Conservation (phyloP, 2,797 vertebrate genomes). For the Acropternis orthonyx region DNA sequence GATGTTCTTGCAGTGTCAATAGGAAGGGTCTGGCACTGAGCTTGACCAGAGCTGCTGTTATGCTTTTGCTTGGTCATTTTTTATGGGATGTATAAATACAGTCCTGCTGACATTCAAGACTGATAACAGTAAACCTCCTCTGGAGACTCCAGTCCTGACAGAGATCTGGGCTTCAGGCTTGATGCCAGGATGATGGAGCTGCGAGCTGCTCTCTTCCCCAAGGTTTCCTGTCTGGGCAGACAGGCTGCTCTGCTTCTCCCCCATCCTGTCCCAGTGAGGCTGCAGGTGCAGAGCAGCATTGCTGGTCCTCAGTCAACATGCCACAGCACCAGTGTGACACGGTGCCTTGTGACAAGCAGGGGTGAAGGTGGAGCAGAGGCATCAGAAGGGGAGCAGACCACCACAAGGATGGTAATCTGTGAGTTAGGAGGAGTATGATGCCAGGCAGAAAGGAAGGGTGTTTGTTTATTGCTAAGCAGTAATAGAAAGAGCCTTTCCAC, state of each 20-base stretch:
- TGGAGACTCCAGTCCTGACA: not conserved
- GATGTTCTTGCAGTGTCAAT: not conserved
- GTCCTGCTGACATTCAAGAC: not conserved
- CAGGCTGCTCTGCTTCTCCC: not conserved
- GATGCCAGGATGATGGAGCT: not conserved
- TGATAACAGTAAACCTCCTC: not conserved
- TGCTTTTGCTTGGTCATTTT: not conserved
- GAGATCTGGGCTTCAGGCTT: not conserved
- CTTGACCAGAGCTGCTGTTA: not conserved
- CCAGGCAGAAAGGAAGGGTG: not conserved
- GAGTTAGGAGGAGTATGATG: not conserved
- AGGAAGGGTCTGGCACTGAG: not conserved
- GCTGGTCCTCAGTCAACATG: not conserved
- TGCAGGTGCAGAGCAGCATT: not conserved
- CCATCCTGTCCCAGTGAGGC: not conserved
- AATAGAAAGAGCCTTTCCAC: not conserved
- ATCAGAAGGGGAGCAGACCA: not conserved
- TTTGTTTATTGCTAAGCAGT: not conserved
- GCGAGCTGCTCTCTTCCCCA: not conserved
- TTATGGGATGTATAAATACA: not conserved
- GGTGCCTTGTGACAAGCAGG: not conserved
- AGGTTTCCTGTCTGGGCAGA: rapidly evolving
- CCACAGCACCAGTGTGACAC: not conserved
- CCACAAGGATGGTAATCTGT: not conserved
- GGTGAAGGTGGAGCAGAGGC: not conserved